Percentiles rank a stretch among this genome's conserved stretches.
phyloP scores from a whole-genome alignment of 1,140 invertebrate species.

The Luehdorfia chinensis region DNA sequence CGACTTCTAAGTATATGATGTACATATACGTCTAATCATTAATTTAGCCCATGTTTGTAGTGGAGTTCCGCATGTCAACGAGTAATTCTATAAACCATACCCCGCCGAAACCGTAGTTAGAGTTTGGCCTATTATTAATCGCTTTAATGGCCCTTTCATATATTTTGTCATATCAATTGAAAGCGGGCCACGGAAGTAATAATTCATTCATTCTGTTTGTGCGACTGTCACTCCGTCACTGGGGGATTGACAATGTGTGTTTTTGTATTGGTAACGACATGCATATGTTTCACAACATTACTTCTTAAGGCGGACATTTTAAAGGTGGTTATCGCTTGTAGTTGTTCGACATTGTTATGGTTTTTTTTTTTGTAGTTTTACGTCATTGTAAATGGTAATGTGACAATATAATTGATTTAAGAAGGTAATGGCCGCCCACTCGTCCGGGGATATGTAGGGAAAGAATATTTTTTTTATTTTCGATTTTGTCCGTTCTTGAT shows the following conservation, averaged over 20 bases:
- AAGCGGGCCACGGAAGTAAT: slow-evolving; percentile 40
- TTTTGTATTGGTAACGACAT: slow-evolving; percentile 6
- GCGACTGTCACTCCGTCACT: slow-evolving; percentile 8
- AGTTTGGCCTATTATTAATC: too few species aligned
- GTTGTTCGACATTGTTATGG: slow-evolving; percentile 15
- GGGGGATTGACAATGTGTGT: slow-evolving; percentile 15
- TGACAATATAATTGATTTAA: slow-evolving; percentile 47
- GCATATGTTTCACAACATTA: background rate
- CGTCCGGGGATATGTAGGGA: background rate
- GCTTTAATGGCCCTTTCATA: slow-evolving; percentile 27
- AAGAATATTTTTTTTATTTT: slow-evolving; percentile 19
- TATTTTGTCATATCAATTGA: slow-evolving; percentile 30
- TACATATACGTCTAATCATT: too few species aligned
- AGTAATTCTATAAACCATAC: too few species aligned
- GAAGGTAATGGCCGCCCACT: slow-evolving; percentile 32
- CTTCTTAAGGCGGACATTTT: background rate
- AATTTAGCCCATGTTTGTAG: too few species aligned
- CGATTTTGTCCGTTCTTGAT: background rate
- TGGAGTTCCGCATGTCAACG: too few species aligned
- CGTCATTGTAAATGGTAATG: slow-evolving; percentile 34
- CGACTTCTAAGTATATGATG: too few species aligned
- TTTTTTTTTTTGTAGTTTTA: slow-evolving; percentile 28
- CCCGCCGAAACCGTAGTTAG: too few species aligned
- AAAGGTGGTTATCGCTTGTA: slow-evolving; percentile 20
- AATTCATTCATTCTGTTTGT: slow-evolving; percentile 41